Percentiles rank a stretch among this genome's conserved stretches.
Conservation (phyloP, 2,888 invertebrate species). For the Dasysyrphus albostriatus region DNA sequence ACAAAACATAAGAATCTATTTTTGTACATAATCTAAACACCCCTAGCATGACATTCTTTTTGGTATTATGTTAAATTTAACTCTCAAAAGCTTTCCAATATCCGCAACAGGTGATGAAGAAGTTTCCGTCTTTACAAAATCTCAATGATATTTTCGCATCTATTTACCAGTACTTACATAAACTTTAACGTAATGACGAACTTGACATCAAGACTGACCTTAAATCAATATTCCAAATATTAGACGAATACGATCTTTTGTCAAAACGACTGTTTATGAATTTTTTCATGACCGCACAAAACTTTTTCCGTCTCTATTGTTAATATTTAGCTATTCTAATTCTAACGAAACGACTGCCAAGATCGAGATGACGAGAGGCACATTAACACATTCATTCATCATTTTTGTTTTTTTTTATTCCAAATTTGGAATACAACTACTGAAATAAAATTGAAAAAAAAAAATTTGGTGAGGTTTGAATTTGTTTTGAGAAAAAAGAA, state of each 20-base stretch:
- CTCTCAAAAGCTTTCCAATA: background rate
- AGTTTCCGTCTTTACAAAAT: constrained; percentile 6
- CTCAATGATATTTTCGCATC: background rate
- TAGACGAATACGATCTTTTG: constrained; percentile 9
- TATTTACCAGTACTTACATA: too few relatives aligned
- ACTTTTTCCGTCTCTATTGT: constrained; percentile 20
- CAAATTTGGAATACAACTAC: constrained; percentile 62
- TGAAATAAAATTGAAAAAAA: constrained; percentile 23
- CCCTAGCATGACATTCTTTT: background rate
- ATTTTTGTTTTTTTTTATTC: constrained; percentile 28
- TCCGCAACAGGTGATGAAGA: constrained; percentile 31
- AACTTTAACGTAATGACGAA: constrained; percentile 21
- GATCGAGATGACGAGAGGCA: constrained; percentile 9
- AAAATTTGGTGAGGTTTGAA: constrained; percentile 1
- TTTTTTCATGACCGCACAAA: background rate
- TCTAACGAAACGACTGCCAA: constrained; percentile 11
- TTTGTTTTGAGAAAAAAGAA: background rate
- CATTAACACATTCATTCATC: constrained; percentile 29
- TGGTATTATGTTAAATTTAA: background rate
- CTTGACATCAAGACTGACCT: constrained; percentile 40
- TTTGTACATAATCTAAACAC: background rate
- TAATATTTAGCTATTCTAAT: constrained; percentile 24
- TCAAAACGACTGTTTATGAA: background rate
- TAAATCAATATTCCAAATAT: constrained; percentile 40
- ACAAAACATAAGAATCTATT: background rate